Evolutionary conservation across 1,140 invertebrate species (phyloP).

Genomic region (Pseudobourletiella spinata): DNA sequence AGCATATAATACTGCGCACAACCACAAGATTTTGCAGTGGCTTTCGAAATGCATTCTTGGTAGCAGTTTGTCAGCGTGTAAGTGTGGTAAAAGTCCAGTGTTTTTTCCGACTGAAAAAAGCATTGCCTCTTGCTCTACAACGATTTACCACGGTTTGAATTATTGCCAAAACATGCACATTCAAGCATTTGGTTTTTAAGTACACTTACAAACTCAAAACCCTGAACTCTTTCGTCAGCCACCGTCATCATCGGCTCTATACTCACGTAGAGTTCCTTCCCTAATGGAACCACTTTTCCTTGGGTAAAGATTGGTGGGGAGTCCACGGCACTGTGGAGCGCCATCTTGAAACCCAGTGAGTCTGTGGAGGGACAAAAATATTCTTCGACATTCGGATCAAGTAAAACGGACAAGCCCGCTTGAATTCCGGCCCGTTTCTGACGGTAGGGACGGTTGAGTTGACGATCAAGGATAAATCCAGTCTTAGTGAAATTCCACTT

Average conservation of each 20-base stretch:
- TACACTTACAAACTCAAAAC: no score
- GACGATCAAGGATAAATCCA: neutral
- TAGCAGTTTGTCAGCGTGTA: slow-evolving; percentile 14
- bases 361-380: slow-evolving; percentile 10
- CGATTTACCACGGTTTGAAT: no score
- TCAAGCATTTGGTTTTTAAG: no score
- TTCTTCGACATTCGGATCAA: slow-evolving; percentile 18
- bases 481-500: slow-evolving; percentile 14
- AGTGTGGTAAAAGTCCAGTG: slow-evolving; percentile 15
- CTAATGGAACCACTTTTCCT: slow-evolving; percentile 1
- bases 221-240: no score
- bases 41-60: slow-evolving; percentile 10
- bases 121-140: slow-evolving; percentile 13
- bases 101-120: slow-evolving; percentile 10
- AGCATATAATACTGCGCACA: slow-evolving; percentile 26
- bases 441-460: neutral
- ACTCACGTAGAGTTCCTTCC: slow-evolving; percentile 10
- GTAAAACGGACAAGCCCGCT: slow-evolving; percentile 13
- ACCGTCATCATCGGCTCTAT: neutral
- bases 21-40: slow-evolving; percentile 11
- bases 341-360: neutral
- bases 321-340: slow-evolving; percentile 7
- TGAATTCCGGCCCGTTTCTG: slow-evolving; percentile 15
- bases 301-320: neutral
- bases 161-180: no score